Evolutionary conservation across 2,113 vertebrate species (phyloP).

Genomic region (Morone saxatilis): DNA sequence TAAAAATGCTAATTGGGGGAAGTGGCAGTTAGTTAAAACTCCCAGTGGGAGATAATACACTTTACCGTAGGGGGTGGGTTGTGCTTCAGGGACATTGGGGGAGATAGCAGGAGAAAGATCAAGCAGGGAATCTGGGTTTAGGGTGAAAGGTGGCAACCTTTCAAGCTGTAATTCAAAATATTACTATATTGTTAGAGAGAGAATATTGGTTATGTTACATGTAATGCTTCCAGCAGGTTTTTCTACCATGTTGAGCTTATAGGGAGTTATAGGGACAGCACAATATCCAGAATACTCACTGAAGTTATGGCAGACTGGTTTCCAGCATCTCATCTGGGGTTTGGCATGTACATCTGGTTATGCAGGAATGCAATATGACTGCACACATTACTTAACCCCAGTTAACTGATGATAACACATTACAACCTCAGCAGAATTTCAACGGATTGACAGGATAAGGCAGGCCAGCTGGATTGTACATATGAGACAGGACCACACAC

Average conservation of each 20-base stretch:
- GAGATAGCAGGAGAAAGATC: slow-evolving; percentile 38
- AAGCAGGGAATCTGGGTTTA: slow-evolving; percentile 6
- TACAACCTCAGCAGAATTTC: not conserved
- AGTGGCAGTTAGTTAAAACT: slow-evolving; percentile 70
- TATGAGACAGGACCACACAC: not conserved
- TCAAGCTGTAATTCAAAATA: not conserved
- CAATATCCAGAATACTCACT: not conserved
- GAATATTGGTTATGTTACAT: not conserved
- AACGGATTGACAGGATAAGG: not conserved
- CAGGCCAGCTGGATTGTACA: not conserved
- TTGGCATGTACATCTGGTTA: slow-evolving; percentile 5
- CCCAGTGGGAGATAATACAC: slow-evolving; percentile 53
- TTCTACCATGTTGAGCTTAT: not conserved
- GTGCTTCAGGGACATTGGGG: slow-evolving; percentile 42
- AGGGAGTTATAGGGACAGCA: not conserved
- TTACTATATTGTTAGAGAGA: not conserved
- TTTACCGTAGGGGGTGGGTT: slow-evolving; percentile 36
- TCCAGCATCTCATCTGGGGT: not conserved
- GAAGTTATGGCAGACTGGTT: not conserved
- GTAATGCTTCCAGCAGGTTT: not conserved
- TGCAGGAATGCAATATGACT: not conserved
- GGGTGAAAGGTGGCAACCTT: slow-evolving; percentile 11
- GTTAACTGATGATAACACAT: not conserved
- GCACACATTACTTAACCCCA: not conserved
- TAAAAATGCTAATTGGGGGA: slow-evolving; percentile 58